Base-by-base conservation (phyloP, 1,140 invertebrate genomes). In the Periplaneta americana region DNA sequence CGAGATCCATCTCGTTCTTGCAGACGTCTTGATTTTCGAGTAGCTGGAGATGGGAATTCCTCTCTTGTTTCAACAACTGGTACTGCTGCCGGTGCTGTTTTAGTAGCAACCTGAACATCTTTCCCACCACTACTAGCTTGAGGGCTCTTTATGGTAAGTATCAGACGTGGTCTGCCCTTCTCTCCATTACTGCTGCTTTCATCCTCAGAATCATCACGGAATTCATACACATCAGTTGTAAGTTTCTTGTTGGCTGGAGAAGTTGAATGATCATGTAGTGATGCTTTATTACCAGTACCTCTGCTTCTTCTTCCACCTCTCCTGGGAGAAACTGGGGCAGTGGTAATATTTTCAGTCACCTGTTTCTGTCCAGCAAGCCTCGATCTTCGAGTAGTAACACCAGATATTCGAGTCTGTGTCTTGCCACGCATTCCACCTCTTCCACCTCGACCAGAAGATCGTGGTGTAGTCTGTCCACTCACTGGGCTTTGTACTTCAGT, bases 121-220 rank as follows among this genome's bases (percentile, higher is more conserved):
- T 34, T 36, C 4, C 35, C n/a, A 15, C 0, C 84, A 80, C 82
- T 80, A n/a, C 85, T 84, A 11, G 84, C 83, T n/a, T 81, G 80
- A 31, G 93, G 93, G 80, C 93, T 94, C 88, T 96, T 96, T 74
- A 96, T 96, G 0, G 95, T 96, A 2, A 96, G 88, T 81, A 96
- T 95, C 6, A 96, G 88, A 57, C 95, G 89, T 0, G 94, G 95
- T 74, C 94, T 88, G 79, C 91, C 74, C 35, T 80, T 80, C 11
- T 80, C 80, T 31, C 36, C 79, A 34, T 31, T 36, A 4, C 28
- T 76, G 75, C 75, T 78, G 17, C 75, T 35, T 81, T 94, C 92
- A 84, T 96, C 95, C 76, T 94, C 94, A 34, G 94, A 94, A 86
- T 96, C 95, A 85, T 96, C 95, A 84, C 94, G 93, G 85, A 96